Evolutionary conservation across 2,888 invertebrate species (phyloP).

Genomic region (Bunonema sp.): DNA sequence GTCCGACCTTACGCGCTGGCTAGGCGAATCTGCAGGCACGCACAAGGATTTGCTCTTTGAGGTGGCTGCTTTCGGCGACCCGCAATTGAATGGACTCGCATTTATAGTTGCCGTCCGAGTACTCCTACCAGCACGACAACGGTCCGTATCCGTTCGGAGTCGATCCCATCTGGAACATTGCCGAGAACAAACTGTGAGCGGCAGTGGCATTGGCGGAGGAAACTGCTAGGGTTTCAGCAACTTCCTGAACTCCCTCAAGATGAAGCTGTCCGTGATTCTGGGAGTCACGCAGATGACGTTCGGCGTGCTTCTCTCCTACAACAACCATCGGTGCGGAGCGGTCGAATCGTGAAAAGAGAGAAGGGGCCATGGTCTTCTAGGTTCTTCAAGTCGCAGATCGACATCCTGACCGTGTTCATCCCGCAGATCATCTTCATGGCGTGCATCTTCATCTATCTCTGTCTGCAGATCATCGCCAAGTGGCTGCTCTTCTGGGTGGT

Average conservation of each 20-base stretch:
- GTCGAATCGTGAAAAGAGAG: background rate
- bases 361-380: constrained; percentile 29
- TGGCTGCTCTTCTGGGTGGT: constrained; percentile 49
- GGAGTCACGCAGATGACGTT: constrained; percentile 42
- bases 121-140: constrained; percentile 16
- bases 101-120: constrained; percentile 12
- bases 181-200: constrained; percentile 25
- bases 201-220: background rate
- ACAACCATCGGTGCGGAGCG: constrained; percentile 28
- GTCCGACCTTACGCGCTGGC: background rate
- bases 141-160: constrained; percentile 48
- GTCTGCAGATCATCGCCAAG: constrained; percentile 50
- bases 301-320: constrained; percentile 35
- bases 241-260: constrained; percentile 45
- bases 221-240: constrained; percentile 14
- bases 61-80: constrained; percentile 3
- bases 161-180: constrained; percentile 47
- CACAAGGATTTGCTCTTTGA: constrained; percentile 21
- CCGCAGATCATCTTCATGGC: constrained; percentile 79
- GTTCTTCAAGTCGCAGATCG: constrained; percentile 55
- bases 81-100: background rate
- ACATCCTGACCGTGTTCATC: constrained; percentile 77
- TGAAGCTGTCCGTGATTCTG: constrained; percentile 42
- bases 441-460: constrained; percentile 85
- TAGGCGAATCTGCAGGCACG: background rate